These are phyloP conservation scores for Synergus umbraculus DNA, from an alignment of 2,888 invertebrate genomes.

Conservation along the genomic window DNA sequence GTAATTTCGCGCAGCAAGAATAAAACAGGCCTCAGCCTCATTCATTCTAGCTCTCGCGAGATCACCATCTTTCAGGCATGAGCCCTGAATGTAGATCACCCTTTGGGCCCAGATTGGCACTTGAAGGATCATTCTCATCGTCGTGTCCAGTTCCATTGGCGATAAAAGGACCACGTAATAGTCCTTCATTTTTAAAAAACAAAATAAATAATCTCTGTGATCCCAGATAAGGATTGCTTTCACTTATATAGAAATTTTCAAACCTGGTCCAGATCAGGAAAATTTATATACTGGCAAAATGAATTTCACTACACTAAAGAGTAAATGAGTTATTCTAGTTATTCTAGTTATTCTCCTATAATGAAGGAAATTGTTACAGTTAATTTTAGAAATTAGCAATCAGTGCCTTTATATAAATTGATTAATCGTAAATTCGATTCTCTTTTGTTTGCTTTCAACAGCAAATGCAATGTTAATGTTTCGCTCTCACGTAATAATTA, in stretches of 20 bases:
- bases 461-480: background rate
- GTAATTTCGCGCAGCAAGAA: conserved; percentile 96
- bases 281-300: background rate
- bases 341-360: background rate
- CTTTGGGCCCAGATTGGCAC: conserved; percentile 98
- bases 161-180: conserved; percentile 97
- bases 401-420: background rate
- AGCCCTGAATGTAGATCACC: conserved; percentile 95
- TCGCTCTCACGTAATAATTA: background rate
- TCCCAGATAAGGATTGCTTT: no score
- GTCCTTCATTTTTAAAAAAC: conserved; percentile 82
- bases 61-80: conserved; percentile 97
- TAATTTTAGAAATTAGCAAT: background rate
- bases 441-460: background rate
- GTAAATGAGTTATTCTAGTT: background rate
- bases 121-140: conserved; percentile 98
- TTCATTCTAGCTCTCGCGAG: conserved; percentile 97
- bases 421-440: conserved; percentile 1
- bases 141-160: conserved; percentile 98
- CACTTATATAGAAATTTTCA: no score
- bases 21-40: conserved; percentile 98
- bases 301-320: background rate
- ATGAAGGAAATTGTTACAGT: background rate
- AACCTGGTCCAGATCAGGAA: no score
- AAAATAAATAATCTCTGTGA: background rate